These are phyloP conservation scores for Arnoldichthys spilopterus DNA, from an alignment of 2,797 vertebrate genomes.

Conservation along the genomic window DNA sequence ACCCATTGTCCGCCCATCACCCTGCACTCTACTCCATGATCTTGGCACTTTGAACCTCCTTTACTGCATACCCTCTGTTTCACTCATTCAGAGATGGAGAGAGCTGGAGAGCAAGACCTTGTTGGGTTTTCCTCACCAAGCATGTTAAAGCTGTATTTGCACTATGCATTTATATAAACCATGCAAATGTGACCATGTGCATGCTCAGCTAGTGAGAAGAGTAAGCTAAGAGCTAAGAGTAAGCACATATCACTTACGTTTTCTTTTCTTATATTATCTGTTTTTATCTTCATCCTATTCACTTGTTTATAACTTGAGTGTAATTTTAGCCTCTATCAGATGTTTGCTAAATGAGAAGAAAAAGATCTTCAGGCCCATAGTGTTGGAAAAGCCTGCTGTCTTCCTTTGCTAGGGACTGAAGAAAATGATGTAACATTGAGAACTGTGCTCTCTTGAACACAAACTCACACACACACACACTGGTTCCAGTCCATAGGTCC, in stretches of 20 bases:
- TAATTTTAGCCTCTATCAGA: slow-evolving; percentile 8
- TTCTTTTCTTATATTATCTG: not conserved
- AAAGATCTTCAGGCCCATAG: slow-evolving; percentile 8
- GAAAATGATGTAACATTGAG: slow-evolving; percentile 29
- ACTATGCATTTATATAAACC: not conserved
- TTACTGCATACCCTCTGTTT: not conserved
- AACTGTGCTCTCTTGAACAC: slow-evolving; percentile 21
- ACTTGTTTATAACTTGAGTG: not conserved
- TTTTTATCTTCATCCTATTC: not conserved
- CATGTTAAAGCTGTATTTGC: too few species aligned
- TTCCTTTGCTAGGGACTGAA: slow-evolving; percentile 6
- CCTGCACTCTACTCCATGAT: slow-evolving; percentile 3
- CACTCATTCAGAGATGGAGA: not conserved
- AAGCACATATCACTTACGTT: not conserved
- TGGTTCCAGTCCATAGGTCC: slow-evolving; percentile 51
- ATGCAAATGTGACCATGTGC: too few species aligned
- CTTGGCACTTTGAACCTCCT: not conserved
- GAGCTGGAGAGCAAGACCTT: not conserved
- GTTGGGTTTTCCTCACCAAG: not conserved
- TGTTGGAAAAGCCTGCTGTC: slow-evolving; percentile 11
- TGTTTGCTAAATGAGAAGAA: slow-evolving; percentile 7
- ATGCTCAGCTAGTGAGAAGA: too few species aligned
- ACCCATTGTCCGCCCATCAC: not conserved
- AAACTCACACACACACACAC: slow-evolving; percentile 9
- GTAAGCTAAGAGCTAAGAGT: too few species aligned